These are phyloP conservation scores for Neopipo cinnamomea DNA, from an alignment of 2,113 vertebrate genomes.

Conservation along the genomic window DNA sequence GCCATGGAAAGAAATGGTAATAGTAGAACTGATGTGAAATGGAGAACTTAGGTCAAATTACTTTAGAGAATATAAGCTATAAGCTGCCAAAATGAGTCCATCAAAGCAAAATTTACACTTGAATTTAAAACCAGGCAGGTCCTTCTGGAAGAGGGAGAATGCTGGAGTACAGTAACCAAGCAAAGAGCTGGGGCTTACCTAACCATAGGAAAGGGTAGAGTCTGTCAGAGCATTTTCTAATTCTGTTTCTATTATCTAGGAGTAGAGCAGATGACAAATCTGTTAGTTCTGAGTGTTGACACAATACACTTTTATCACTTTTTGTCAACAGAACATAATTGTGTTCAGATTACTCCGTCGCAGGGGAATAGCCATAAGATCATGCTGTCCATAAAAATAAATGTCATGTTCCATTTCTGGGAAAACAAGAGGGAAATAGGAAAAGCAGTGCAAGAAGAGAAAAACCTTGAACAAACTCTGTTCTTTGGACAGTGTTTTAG, in stretches of 20 bases:
- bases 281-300: conserved; percentile 46
- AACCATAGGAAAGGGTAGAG: neutral
- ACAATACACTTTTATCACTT: conserved; percentile 38
- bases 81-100: neutral
- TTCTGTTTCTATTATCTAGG: conserved; percentile 41
- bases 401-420: conserved; percentile 30
- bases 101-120: neutral
- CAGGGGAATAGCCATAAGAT: conserved; percentile 50
- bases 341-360: conserved; percentile 3
- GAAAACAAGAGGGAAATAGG: neutral
- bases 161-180: neutral
- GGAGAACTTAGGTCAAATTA: neutral
- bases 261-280: conserved; percentile 45
- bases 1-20: neutral
- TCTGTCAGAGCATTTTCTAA: conserved; percentile 31
- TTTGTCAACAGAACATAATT: conserved; percentile 50
- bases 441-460: neutral
- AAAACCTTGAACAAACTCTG: neutral
- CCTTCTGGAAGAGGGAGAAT: neutral
- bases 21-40: neutral
- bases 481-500: neutral
- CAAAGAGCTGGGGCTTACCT: neutral
- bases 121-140: neutral
- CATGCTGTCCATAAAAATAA: conserved; percentile 45
- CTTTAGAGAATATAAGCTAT: neutral